Evolutionary conservation across 1,140 invertebrate species (phyloP).

Genomic region (Temnothorax curvispinosus): DNA sequence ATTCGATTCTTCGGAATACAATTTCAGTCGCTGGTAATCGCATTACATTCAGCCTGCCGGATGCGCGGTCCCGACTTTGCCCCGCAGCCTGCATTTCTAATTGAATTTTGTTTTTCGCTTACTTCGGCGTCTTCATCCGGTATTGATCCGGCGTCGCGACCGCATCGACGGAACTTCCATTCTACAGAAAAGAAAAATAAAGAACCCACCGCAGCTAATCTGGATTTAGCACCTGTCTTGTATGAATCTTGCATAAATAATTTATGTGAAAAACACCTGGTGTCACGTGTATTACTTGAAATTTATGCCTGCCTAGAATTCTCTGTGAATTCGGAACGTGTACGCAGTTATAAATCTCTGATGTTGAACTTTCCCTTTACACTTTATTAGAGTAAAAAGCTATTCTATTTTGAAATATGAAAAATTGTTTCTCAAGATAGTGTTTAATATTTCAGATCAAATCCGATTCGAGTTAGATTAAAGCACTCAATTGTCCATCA

Average conservation of each 20-base stretch:
- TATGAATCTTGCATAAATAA: constrained; percentile 29
- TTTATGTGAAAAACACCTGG: constrained; percentile 44
- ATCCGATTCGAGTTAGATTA: not conserved
- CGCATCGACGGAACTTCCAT: constrained; percentile 24
- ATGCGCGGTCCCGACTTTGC: constrained; percentile 49
- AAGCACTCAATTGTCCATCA: constrained; percentile 18
- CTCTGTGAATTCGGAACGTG: not conserved
- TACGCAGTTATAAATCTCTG: not conserved
- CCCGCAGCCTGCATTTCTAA: constrained; percentile 52
- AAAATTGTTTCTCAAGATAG: not conserved
- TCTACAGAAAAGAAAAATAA: not conserved
- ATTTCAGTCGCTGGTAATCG: constrained; percentile 78
- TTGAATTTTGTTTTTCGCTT: constrained; percentile 46
- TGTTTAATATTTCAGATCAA: not conserved
- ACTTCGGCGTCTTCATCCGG: constrained; percentile 28
- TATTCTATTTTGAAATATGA: not conserved
- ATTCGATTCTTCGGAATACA: constrained; percentile 78
- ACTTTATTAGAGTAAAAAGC: not conserved
- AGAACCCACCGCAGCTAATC: not conserved
- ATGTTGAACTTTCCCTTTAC: not conserved
- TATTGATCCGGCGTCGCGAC: constrained; percentile 49
- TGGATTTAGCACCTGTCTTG: constrained; percentile 3
- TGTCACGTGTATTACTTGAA: constrained; percentile 26
- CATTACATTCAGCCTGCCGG: constrained; percentile 73
- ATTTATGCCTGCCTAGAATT: constrained; percentile 28